These are phyloP conservation scores for Saxicola maurus DNA, from an alignment of 2,797 vertebrate species.

Conservation along the genomic window DNA sequence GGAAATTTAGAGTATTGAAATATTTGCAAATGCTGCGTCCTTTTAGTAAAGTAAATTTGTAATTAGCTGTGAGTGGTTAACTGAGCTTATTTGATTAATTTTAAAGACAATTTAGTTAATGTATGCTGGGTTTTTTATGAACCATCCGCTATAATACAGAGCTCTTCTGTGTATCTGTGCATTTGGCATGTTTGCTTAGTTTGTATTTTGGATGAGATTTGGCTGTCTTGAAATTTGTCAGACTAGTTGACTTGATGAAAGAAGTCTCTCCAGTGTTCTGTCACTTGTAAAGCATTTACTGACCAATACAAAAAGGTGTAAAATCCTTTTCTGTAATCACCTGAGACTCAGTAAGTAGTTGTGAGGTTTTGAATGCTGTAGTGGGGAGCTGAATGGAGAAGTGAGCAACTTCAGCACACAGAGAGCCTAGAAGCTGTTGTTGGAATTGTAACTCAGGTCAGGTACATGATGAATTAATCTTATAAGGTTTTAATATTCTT, in stretches of 20 bases:
- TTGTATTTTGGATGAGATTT: background rate
- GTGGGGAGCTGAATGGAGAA: background rate
- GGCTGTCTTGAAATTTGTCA: background rate
- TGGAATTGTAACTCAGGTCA: background rate
- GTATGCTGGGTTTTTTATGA: background rate
- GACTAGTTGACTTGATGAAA: background rate
- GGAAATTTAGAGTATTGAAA: background rate
- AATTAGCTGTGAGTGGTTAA: background rate
- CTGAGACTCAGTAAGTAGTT: background rate
- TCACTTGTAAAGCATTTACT: background rate
- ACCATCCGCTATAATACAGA: accelerated
- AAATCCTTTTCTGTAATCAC: background rate
- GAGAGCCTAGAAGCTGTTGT: background rate
- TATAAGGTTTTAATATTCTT: background rate
- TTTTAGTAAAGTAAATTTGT: background rate
- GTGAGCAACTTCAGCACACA: background rate
- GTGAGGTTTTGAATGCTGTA: background rate
- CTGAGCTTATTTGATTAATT: background rate
- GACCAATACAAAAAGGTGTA: background rate
- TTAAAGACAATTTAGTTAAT: background rate
- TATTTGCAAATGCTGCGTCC: background rate
- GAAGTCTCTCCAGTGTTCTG: background rate
- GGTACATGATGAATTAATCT: background rate
- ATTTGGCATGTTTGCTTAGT: background rate
- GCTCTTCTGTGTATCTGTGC: background rate